phyloP scores from a whole-genome alignment of 2,888 invertebrate genomes.

The Rhamphomyia laevipes region DNA sequence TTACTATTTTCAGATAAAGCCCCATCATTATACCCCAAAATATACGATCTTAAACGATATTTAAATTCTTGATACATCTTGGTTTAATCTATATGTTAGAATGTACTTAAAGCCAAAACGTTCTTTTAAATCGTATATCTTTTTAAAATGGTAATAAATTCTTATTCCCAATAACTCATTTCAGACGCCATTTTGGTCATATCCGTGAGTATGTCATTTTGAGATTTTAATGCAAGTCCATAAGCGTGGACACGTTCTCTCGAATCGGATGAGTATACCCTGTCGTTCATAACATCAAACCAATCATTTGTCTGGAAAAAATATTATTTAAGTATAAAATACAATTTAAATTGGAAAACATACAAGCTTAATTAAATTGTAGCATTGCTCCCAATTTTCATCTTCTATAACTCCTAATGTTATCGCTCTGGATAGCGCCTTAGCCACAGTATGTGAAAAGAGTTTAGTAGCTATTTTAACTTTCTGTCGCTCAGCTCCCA shows the following conservation, averaged over 20 bases:
- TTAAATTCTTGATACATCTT: constrained; percentile 4
- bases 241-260: constrained; percentile 10
- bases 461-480: background rate
- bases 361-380: constrained; percentile 1
- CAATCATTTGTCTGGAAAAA: constrained; percentile 13
- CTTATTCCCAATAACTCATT: constrained; percentile 5
- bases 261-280: constrained; percentile 3
- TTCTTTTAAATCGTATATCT: background rate
- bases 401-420: background rate
- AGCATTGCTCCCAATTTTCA: background rate
- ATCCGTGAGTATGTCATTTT: constrained; percentile 8
- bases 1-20: no score
- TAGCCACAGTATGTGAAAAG: background rate
- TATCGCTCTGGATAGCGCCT: background rate
- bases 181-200: constrained; percentile 8
- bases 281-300: constrained; percentile 14
- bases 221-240: constrained; percentile 8
- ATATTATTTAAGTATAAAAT: constrained; percentile 1
- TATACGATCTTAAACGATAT: no score
- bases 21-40: no score
- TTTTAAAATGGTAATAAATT: constrained; percentile 2
- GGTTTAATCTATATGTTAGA: constrained; percentile 5
- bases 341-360: background rate
- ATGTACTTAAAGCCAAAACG: constrained; percentile 2
- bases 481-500: constrained; percentile 1